Conservation (phyloP, 2,888 invertebrate genomes). For the Yponomeuta malinellus region DNA sequence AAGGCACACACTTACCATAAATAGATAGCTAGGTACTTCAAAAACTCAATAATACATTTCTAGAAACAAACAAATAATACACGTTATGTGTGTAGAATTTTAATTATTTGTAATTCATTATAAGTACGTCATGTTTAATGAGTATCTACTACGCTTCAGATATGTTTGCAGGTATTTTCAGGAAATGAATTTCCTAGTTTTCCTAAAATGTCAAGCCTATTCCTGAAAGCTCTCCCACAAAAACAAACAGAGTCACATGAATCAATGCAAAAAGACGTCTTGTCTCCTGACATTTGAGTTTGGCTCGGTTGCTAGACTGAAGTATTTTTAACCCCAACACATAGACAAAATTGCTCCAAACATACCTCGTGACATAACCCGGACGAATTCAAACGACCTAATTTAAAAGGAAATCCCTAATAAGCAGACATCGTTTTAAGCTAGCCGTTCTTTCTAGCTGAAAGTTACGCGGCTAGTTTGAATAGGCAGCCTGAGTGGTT, state of each 20-base stretch:
- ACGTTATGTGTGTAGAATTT: too few species aligned
- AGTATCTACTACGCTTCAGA: too few species aligned
- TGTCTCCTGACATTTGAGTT: conserved; percentile 44
- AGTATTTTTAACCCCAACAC: conserved; percentile 43
- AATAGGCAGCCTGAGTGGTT: conserved; percentile 20
- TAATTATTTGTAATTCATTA: too few species aligned
- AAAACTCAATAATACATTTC: too few species aligned
- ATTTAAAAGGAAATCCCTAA: not conserved
- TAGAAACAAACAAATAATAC: too few species aligned
- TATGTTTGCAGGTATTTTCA: not conserved
- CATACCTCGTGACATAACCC: conserved; percentile 39
- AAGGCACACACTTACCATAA: too few species aligned
- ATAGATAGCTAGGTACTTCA: too few species aligned
- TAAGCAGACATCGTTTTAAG: conserved; percentile 19
- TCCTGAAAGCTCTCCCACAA: not conserved
- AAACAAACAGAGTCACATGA: conserved; percentile 6
- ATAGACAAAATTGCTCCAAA: conserved; percentile 36
- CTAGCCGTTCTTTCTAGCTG: conserved; percentile 23
- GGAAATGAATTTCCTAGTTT: not conserved
- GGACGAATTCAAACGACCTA: not conserved
- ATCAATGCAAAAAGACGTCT: conserved; percentile 19
- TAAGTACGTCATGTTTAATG: too few species aligned
- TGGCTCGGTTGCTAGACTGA: conserved; percentile 41
- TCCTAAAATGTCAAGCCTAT: conserved; percentile 3
- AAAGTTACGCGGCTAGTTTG: conserved; percentile 23